phyloP scores from a whole-genome alignment of 2,113 vertebrate genomes.

The Oncorhynchus mykiss region DNA sequence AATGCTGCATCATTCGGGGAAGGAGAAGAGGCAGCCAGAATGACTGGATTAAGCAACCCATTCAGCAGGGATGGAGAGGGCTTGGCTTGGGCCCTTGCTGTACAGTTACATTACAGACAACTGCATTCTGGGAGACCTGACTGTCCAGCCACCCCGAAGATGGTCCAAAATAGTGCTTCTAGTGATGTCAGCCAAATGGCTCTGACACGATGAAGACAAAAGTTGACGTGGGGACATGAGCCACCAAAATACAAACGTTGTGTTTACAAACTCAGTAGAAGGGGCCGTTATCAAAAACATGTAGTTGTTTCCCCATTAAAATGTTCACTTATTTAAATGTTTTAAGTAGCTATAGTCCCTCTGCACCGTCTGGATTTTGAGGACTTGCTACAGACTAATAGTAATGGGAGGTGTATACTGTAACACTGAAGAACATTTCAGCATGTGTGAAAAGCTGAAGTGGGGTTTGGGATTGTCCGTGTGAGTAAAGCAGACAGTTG shows the following conservation, averaged over 20 bases:
- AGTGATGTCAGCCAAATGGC: too few relatives aligned
- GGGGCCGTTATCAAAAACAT: too few relatives aligned
- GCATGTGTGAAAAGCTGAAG: constrained; percentile 54
- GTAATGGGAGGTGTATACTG: constrained; percentile 15
- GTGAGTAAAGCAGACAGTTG: constrained; percentile 30
- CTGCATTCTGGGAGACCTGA: constrained; percentile 36
- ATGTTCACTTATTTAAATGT: neutral
- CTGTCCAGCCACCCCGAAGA: neutral
- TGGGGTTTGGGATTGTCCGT: constrained; percentile 49
- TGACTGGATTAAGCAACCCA: constrained; percentile 33
- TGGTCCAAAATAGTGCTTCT: too few relatives aligned
- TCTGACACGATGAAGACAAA: too few relatives aligned
- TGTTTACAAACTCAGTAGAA: too few relatives aligned
- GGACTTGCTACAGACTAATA: neutral
- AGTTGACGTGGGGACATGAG: too few relatives aligned
- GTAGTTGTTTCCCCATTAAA: too few relatives aligned
- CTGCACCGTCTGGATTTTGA: neutral
- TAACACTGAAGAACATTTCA: constrained; percentile 33
- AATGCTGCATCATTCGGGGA: constrained; percentile 24
- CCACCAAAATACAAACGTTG: too few relatives aligned
- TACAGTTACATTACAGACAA: constrained; percentile 47
- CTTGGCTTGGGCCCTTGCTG: constrained; percentile 30
- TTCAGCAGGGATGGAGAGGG: constrained; percentile 16
- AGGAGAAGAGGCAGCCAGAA: constrained; percentile 31
- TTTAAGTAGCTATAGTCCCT: neutral